These are phyloP conservation scores for Drosophila santomea DNA, from an alignment of 1,140 invertebrate genomes.

Conservation along the genomic window DNA sequence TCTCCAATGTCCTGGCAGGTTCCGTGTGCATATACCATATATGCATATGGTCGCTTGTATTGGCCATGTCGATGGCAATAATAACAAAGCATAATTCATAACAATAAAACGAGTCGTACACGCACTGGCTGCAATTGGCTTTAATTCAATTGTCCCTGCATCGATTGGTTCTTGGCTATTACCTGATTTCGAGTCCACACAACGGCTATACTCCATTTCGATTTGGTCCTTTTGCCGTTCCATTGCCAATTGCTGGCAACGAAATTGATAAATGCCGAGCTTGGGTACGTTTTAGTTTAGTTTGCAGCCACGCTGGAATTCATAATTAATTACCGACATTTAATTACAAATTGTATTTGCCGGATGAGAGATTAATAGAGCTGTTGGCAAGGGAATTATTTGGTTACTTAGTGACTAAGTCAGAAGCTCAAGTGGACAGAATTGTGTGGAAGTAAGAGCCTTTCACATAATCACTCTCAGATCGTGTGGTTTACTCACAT, in stretches of 20 bases:
- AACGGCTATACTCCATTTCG: not conserved
- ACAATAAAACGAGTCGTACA: slow-evolving; percentile 26
- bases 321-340: slow-evolving; percentile 59
- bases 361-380: slow-evolving; percentile 31
- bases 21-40: not conserved
- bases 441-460: slow-evolving; percentile 12
- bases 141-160: slow-evolving; percentile 55
- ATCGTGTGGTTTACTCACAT: not conserved
- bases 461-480: slow-evolving; percentile 3
- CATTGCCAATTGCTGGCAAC: not conserved
- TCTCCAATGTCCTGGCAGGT: not conserved
- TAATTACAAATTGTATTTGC: slow-evolving; percentile 45
- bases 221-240: not conserved
- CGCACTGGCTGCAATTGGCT: slow-evolving; percentile 35
- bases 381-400: slow-evolving; percentile 1
- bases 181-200: slow-evolving; percentile 12
- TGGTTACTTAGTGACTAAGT: slow-evolving; percentile 28
- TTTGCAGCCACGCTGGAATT: slow-evolving; percentile 31
- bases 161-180: slow-evolving; percentile 38
- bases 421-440: not conserved
- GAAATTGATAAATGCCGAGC: slow-evolving; percentile 34
- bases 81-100: slow-evolving; percentile 38
- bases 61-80: slow-evolving; percentile 22
- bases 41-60: slow-evolving; percentile 16
- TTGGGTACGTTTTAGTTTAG: slow-evolving; percentile 4